phyloP scores from a whole-genome alignment of 2,888 invertebrate species.

The Drosophila birchii region DNA sequence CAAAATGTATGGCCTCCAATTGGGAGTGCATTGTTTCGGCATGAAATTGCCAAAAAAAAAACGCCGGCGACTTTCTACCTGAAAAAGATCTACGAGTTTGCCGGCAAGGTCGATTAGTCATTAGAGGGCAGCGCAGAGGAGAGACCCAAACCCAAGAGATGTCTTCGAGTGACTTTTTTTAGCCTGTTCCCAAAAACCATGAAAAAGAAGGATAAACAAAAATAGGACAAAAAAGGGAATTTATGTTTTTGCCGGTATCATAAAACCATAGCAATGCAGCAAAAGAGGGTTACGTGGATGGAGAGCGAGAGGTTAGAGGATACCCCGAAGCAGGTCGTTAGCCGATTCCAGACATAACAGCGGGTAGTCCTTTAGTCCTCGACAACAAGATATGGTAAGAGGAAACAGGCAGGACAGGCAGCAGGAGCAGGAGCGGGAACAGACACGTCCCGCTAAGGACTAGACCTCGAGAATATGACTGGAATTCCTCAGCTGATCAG shows the following conservation, averaged over 20 bases:
- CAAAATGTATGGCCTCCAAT: constrained; percentile 64
- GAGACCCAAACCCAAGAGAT: constrained; percentile 49
- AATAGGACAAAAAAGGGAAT: constrained; percentile 46
- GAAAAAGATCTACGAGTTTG: constrained; percentile 41
- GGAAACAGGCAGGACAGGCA: constrained; percentile 5
- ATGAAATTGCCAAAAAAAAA: constrained; percentile 48
- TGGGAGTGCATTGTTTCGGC: constrained; percentile 55
- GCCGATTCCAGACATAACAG: constrained; percentile 57
- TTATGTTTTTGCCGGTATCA: constrained; percentile 61
- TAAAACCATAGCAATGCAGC: constrained; percentile 75
- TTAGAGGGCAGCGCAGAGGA: constrained; percentile 55
- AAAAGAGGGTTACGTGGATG: not conserved
- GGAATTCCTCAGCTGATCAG: constrained; percentile 5
- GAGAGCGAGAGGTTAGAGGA: constrained; percentile 40
- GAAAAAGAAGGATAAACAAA: constrained; percentile 1
- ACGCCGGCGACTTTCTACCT: constrained; percentile 56
- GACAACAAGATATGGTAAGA: constrained; percentile 2
- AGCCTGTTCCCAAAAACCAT: constrained; percentile 19
- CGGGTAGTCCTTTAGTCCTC: constrained; percentile 52
- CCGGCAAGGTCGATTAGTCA: constrained; percentile 74
- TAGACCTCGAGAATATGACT: constrained; percentile 45
- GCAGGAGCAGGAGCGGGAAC: constrained; percentile 14
- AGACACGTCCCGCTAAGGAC: constrained; percentile 42
- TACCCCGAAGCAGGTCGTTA: constrained; percentile 62
- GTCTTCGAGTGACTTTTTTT: constrained; percentile 63